Evolutionary conservation across 2,113 vertebrate species (phyloP).

Genomic region (Actinemys pallida): DNA sequence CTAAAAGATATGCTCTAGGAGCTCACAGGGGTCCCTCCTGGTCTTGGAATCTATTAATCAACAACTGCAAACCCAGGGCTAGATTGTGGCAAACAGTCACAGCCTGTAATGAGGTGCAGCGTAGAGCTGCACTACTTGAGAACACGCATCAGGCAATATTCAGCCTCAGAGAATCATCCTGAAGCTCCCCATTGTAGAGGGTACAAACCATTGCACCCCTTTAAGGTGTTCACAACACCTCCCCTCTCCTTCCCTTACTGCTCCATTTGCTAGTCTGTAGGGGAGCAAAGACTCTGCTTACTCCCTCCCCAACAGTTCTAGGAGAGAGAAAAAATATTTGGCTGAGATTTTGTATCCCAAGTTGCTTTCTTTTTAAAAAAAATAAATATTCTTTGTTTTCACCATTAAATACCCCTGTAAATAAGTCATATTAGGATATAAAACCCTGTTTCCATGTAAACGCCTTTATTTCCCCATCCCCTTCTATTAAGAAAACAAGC

Average conservation of each 20-base stretch:
- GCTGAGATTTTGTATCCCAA: not conserved
- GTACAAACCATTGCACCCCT: not conserved
- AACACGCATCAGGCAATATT: not conserved
- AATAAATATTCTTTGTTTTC: not conserved
- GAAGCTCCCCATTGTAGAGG: not conserved
- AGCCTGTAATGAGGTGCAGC: not conserved
- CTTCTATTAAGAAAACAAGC: not conserved
- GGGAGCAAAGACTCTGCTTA: not conserved
- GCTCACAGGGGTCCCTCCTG: not conserved
- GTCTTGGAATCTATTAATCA: not conserved
- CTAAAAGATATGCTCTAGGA: not conserved
- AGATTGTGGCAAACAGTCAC: not conserved
- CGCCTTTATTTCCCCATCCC: not conserved
- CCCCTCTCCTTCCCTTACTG: not conserved
- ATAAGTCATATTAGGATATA: not conserved
- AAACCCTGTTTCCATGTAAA: not conserved
- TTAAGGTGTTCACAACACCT: not conserved
- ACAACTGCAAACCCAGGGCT: not conserved
- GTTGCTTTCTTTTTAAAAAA: not conserved
- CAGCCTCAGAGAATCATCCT: not conserved
- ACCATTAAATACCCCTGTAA: not conserved
- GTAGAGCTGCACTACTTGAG: not conserved
- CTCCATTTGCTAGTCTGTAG: accelerated
- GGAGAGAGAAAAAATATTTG: not conserved
- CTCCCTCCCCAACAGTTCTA: not conserved